Percentiles rank a stretch among this genome's conserved stretches.
Conservation (phyloP, 2,888 invertebrate genomes). For the Arge pagana region DNA sequence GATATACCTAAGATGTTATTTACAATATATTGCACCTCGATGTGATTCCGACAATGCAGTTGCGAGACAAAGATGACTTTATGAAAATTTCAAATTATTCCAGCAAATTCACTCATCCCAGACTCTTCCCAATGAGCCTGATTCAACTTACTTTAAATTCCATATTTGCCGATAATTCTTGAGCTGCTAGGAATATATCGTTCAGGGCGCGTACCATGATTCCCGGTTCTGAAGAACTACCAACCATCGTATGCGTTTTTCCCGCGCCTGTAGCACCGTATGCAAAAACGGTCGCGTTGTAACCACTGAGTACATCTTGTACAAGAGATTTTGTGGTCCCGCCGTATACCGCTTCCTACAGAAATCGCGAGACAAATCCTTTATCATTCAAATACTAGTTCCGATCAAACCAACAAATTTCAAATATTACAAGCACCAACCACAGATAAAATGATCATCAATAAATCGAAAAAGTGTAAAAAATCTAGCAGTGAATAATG, state of each 20-base stretch:
- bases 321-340: slow-evolving; percentile 85
- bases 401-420: too few relatives aligned
- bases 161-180: slow-evolving; percentile 37
- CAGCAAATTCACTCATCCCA: not conserved
- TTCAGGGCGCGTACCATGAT: slow-evolving; percentile 87
- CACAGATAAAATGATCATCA: too few relatives aligned
- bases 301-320: slow-evolving; percentile 82
- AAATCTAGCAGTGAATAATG: too few relatives aligned
- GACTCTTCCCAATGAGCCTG: not conserved
- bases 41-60: slow-evolving; percentile 26
- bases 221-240: slow-evolving; percentile 71
- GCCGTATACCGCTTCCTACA: slow-evolving; percentile 80
- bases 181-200: slow-evolving; percentile 74
- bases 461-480: too few relatives aligned
- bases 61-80: slow-evolving; percentile 3
- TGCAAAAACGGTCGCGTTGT: slow-evolving; percentile 95
- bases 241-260: slow-evolving; percentile 91
- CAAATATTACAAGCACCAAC: too few relatives aligned
- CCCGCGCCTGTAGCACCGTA: slow-evolving; percentile 93
- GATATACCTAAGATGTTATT: too few relatives aligned
- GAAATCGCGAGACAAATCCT: too few relatives aligned
- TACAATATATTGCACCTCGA: too few relatives aligned
- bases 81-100: not conserved
- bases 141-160: slow-evolving; percentile 64
- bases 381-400: too few relatives aligned